Percentiles rank a stretch among this genome's conserved stretches.
Conservation (phyloP, 2,797 vertebrate genomes). For the Urocyon cinereoargenteus region DNA sequence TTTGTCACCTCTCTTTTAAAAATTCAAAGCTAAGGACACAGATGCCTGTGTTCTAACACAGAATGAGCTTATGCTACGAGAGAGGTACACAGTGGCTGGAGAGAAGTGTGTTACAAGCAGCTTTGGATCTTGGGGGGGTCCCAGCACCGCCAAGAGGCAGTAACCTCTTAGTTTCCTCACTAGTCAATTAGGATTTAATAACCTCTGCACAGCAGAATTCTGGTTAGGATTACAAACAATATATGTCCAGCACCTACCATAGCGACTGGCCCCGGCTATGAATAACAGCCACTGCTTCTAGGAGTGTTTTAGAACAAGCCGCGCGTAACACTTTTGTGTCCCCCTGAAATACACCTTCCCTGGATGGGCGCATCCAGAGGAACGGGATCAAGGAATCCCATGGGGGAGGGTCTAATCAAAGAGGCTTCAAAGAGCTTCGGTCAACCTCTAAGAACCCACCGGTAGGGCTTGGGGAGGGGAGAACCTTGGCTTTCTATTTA, state of each 20-base stretch:
- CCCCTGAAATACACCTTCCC: neutral
- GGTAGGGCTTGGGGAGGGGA: neutral
- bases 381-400: neutral
- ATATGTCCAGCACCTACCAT: neutral
- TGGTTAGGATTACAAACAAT: neutral
- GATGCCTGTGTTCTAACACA: neutral
- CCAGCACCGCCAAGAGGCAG: neutral
- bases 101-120: neutral
- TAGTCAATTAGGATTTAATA: neutral
- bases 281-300: neutral
- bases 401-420: neutral
- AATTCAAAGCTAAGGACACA: neutral
- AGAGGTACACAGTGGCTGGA: neutral
- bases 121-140: neutral
- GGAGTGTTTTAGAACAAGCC: neutral
- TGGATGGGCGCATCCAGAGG: neutral
- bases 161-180: neutral
- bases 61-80: neutral
- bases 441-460: neutral
- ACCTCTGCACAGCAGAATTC: neutral
- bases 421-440: neutral
- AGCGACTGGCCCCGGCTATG: neutral
- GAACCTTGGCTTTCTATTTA: neutral
- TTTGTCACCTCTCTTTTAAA: neutral
- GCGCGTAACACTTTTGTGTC: neutral